Evolutionary conservation across 2,113 vertebrate species (phyloP), one percentile per base, ranked within the genome.

Genomic region (Dissostichus mawsoni): DNA sequence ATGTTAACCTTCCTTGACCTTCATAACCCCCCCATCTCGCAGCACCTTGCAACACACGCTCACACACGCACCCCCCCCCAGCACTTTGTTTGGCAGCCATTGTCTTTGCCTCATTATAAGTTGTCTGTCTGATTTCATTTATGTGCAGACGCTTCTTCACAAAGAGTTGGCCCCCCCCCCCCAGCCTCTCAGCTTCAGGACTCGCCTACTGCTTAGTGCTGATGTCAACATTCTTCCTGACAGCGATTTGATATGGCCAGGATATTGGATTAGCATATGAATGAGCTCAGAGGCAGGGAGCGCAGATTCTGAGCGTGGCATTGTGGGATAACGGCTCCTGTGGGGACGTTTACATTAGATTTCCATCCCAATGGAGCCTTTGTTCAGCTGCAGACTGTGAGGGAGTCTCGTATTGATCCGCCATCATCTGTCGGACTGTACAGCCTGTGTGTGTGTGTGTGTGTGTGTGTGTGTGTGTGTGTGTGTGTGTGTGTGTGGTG

Each of bases 231-330:
- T 75, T 89, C 62, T 47, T 78, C 48, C 59, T 74, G 78, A 84
- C 74, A 80, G 81, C 69, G 47, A 87, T 84, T 84, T 82, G 67
- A 84, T 82, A 77, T 70, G 80, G 81, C 56, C 48, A 44, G 69
- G 36, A 80, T 81, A 64, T 85, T 52, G 63, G 68, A 85, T 90
- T 90, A 87, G n/a, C 90, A 88, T 90, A 81, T 83, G 90, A 91
- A 88, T 91, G 83, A 75, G 81, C 8, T 5, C 16, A 10, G 69
- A 53, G 81, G 62, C 68, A 78, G 36, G 2, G 66, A 44, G 73
- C 68, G 65, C 50, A 53, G 58, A 59, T 69, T 81, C 47, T 16
- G 69, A 82, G 68, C 33, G 13, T 50, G 53, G 81, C 29, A 66
- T 89, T 88, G 85, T 86, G 81, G 71, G 76, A 73, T 80, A 81